phyloP scores from a whole-genome alignment of 2,797 vertebrate genomes.

The Helarctos malayanus region DNA sequence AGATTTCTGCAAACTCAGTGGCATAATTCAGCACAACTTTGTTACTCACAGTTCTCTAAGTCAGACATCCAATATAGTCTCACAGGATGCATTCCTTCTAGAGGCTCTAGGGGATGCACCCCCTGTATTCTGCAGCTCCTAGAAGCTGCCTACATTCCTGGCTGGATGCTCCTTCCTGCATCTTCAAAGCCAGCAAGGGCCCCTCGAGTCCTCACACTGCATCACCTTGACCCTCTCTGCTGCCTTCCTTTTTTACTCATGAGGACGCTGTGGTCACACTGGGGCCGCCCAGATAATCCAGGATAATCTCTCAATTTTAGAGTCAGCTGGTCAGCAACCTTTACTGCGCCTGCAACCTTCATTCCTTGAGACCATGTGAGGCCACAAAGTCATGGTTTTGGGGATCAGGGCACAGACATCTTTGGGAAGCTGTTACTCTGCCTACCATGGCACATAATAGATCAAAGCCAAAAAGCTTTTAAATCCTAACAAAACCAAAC shows the following conservation, averaged over 20 bases:
- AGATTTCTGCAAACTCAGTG: neutral
- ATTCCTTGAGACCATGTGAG: neutral
- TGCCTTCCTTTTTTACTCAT: neutral
- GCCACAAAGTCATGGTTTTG: neutral
- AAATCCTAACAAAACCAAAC: neutral
- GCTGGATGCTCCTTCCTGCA: neutral
- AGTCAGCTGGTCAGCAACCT: neutral
- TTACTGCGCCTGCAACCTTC: neutral
- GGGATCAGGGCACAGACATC: neutral
- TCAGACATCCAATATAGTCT: neutral
- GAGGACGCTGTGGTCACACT: neutral
- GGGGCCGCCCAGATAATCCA: neutral
- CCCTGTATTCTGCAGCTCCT: neutral
- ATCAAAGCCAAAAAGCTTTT: neutral
- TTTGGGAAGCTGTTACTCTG: neutral
- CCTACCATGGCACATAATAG: neutral
- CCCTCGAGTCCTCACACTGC: fast-evolving
- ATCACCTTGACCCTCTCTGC: neutral
- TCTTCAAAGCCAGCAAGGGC: neutral
- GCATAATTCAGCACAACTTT: neutral
- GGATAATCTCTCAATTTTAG: neutral
- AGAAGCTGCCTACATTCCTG: neutral
- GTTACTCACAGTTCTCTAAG: neutral
- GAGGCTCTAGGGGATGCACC: too few species aligned
- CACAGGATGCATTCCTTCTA: neutral